Evolutionary conservation across 2,113 vertebrate species (phyloP).

Genomic region (Rhabdomys dilectus): DNA sequence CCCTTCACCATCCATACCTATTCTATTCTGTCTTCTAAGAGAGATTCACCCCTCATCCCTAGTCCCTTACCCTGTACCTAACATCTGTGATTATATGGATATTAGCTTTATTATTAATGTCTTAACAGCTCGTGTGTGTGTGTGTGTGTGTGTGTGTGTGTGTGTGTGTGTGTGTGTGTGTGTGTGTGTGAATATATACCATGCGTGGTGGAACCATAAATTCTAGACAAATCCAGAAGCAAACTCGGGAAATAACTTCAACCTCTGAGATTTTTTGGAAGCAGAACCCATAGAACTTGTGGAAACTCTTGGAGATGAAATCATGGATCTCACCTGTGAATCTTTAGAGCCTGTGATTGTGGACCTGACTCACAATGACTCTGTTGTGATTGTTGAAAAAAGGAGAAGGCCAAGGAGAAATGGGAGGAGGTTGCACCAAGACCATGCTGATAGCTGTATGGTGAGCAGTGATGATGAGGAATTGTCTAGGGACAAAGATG

Average conservation of each 20-base stretch:
- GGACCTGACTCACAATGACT: too few species aligned
- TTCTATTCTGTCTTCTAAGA: neutral
- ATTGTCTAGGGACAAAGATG: constrained; percentile 85
- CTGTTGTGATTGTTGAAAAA: constrained; percentile 34
- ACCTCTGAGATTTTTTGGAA: too few species aligned
- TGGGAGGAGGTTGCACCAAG: constrained; percentile 76
- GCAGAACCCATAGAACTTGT: too few species aligned
- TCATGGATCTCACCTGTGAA: too few species aligned
- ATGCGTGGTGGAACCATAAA: neutral
- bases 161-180: too few species aligned
- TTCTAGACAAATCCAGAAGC: too few species aligned
- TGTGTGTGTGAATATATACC: neutral
- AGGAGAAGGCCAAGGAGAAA: constrained; percentile 83
- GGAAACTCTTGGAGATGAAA: too few species aligned
- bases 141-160: too few species aligned
- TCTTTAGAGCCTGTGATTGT: too few species aligned
- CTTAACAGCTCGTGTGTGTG: neutral
- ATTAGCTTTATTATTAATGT: neutral
- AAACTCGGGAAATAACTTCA: too few species aligned
- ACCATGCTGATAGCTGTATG: constrained; percentile 91
- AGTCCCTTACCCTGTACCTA: neutral
- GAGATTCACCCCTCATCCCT: neutral
- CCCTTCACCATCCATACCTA: neutral
- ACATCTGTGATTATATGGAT: neutral
- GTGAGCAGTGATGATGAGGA: constrained; percentile 97